phyloP scores from a whole-genome alignment of 2,797 vertebrate species.

The Coracias cyanogaster region DNA sequence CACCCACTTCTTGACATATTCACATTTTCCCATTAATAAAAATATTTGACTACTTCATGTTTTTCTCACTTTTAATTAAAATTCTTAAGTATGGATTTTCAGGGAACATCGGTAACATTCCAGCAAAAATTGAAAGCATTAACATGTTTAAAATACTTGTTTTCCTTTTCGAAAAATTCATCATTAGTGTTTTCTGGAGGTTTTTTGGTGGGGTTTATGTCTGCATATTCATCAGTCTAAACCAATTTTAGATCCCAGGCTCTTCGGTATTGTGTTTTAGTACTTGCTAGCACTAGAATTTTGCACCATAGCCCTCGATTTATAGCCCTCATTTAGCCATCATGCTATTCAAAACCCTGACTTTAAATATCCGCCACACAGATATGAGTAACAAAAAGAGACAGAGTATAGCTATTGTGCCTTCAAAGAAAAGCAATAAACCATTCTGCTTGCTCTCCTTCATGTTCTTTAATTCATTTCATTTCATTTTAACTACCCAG shows the following conservation, averaged over 20 bases:
- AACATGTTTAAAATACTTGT: background rate
- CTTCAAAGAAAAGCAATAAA: constrained; percentile 84
- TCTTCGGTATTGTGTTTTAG: constrained; percentile 57
- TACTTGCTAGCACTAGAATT: constrained; percentile 57
- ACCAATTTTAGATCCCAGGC: constrained; percentile 54
- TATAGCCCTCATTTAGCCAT: constrained; percentile 74
- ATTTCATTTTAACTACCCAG: constrained; percentile 85
- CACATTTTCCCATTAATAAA: background rate
- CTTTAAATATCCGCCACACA: constrained; percentile 76
- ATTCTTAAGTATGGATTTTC: background rate
- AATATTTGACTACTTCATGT: background rate
- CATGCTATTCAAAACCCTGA: constrained; percentile 68
- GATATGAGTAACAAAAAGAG: constrained; percentile 77
- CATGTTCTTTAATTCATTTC: constrained; percentile 84
- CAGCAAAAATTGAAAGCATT: background rate
- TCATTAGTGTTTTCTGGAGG: background rate
- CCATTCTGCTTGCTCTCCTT: constrained; percentile 77
- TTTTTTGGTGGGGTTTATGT: constrained; percentile 1
- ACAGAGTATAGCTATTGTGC: constrained; percentile 75
- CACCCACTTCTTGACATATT: background rate
- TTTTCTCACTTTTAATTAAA: background rate
- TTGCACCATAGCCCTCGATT: constrained; percentile 70
- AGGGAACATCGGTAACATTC: background rate
- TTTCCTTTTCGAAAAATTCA: background rate
- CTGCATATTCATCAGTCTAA: constrained; percentile 74